These are phyloP conservation scores for Cyprinus carpio DNA, from an alignment of 2,113 vertebrate species.

Conservation along the genomic window DNA sequence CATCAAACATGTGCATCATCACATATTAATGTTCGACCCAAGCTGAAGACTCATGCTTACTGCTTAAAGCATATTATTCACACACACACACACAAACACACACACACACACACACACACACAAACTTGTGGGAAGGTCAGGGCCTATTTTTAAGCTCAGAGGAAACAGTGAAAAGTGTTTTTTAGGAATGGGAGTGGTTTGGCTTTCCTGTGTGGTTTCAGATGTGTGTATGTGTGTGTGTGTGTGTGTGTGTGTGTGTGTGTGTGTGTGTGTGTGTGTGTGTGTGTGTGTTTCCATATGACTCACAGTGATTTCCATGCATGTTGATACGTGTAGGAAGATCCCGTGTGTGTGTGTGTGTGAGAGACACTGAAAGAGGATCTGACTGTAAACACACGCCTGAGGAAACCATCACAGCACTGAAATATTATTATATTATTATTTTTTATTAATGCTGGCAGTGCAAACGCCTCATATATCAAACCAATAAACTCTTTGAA, in stretches of 20 bases:
- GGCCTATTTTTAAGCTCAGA: conserved; percentile 22
- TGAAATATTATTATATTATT: conserved; percentile 3
- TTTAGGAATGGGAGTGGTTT: conserved; percentile 16
- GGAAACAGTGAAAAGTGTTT: conserved; percentile 34
- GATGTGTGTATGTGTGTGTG: neutral
- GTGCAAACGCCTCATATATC: neutral
- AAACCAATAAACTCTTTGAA: neutral
- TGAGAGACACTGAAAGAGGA: conserved; percentile 19
- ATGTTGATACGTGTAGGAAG: conserved; percentile 36
- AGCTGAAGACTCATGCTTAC: neutral
- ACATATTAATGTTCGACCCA: neutral
- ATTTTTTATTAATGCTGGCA: neutral
- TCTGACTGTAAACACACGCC: conserved; percentile 51
- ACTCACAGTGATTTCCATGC: conserved; percentile 47
- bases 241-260: no score
- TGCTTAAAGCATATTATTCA: neutral
- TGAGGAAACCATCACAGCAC: conserved; percentile 19
- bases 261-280: no score
- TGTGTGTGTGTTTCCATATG: conserved; percentile 52
- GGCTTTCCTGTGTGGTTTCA: conserved; percentile 18
- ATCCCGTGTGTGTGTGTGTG: conserved; percentile 36
- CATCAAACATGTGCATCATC: neutral
- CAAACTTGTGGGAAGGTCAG: neutral
- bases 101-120: neutral
- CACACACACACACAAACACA: neutral